Conservation (phyloP, 2,113 vertebrate genomes). For the Caranx ignobilis region DNA sequence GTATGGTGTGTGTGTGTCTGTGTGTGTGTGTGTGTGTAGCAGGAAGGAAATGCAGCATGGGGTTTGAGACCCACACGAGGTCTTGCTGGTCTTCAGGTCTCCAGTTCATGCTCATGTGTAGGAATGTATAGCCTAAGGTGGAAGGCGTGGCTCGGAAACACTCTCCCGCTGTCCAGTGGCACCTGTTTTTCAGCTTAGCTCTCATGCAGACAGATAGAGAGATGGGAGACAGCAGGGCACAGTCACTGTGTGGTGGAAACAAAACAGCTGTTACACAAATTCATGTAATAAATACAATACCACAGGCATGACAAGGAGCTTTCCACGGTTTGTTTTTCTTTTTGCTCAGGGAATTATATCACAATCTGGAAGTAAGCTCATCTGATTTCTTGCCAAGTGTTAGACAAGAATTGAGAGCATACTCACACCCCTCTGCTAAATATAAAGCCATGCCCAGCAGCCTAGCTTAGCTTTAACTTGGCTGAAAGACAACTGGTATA, state of each 20-base stretch:
- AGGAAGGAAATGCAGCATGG: constrained; percentile 66
- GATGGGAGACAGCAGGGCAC: constrained; percentile 35
- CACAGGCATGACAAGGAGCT: not conserved
- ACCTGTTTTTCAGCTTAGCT: constrained; percentile 79
- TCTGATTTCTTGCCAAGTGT: not conserved
- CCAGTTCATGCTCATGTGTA: constrained; percentile 40
- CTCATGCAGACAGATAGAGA: constrained; percentile 42
- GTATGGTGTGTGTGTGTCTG: constrained; percentile 1
- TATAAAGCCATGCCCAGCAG: not conserved
- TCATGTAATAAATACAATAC: constrained; percentile 15
- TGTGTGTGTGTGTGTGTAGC: constrained; percentile 28
- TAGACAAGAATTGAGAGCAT: not conserved
- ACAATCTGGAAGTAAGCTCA: not conserved
- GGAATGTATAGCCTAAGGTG: constrained; percentile 77
- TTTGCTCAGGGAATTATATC: not conserved
- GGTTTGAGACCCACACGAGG: constrained; percentile 47
- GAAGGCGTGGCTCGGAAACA: constrained; percentile 46
- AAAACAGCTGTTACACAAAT: constrained; percentile 58
- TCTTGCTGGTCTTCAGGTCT: constrained; percentile 42
- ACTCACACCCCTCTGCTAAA: not conserved
- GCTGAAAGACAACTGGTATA: not conserved
- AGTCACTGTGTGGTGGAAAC: constrained; percentile 51
- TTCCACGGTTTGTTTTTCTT: not conserved
- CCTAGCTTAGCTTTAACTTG: not conserved
- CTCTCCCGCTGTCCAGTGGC: constrained; percentile 67